Evolutionary conservation across 35 echinoderm and acorn worm genomes (phyloP).

Genomic region (Lytechinus variegatus): DNA sequence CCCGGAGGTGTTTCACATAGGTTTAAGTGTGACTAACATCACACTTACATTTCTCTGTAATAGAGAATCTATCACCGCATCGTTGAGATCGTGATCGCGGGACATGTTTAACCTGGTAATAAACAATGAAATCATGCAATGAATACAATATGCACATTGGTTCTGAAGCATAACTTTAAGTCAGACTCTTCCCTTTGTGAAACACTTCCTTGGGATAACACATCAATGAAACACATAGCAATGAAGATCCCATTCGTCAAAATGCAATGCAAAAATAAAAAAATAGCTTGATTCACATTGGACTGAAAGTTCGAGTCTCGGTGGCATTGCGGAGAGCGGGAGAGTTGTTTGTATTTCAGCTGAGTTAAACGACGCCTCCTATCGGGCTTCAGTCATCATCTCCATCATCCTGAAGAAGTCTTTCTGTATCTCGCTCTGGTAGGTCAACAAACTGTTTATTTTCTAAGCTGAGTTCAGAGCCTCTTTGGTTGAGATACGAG

Average conservation of each 20-base stretch:
- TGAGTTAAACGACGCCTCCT: neutral
- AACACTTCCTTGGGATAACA: no score
- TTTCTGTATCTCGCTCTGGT: constrained; percentile 1
- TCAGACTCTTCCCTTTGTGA: neutral
- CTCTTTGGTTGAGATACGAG: neutral
- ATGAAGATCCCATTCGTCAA: neutral
- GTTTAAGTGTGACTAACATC: no score
- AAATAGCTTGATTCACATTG: neutral
- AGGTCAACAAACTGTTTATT: neutral
- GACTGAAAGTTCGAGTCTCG: neutral
- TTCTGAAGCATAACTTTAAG: neutral
- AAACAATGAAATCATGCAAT: neutral
- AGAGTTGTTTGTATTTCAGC: neutral
- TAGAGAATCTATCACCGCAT: no score
- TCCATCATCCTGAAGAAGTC: constrained; percentile 1
- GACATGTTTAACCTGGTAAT: no score
- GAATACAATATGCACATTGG: neutral
- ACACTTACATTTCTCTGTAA: no score
- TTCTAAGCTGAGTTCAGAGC: constrained; percentile 30
- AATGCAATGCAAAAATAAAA: neutral
- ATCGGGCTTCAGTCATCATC: neutral
- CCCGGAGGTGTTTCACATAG: no score
- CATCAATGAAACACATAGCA: no score
- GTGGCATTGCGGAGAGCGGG: neutral
- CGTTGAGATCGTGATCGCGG: no score